These are phyloP conservation scores for Hyla sarda DNA, from an alignment of 2,113 vertebrate species.

Conservation along the genomic window DNA sequence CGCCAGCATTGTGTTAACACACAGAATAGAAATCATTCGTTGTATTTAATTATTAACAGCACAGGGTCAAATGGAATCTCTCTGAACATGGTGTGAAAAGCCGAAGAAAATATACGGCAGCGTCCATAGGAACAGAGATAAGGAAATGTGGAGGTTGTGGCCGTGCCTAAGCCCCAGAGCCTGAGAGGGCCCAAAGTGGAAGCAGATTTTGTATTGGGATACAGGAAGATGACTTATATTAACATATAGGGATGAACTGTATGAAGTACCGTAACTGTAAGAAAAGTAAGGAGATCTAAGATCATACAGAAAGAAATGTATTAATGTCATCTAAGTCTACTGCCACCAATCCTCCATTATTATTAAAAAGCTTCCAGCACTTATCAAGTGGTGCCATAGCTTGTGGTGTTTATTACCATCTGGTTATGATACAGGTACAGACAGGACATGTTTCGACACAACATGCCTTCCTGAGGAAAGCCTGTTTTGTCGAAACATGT, in stretches of 20 bases:
- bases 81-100: constrained; percentile 30
- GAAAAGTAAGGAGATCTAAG: too few relatives aligned
- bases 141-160: neutral
- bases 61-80: constrained; percentile 14
- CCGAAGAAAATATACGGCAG: neutral
- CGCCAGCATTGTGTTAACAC: constrained; percentile 25
- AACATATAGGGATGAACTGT: neutral
- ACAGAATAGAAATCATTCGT: constrained; percentile 23
- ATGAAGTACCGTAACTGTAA: too few relatives aligned
- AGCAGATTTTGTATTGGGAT: neutral
- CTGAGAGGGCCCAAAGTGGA: neutral
- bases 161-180: neutral
- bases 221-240: neutral
- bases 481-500: too few relatives aligned
- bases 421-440: too few relatives aligned
- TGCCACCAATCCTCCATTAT: too few relatives aligned
- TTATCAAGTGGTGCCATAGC: too few relatives aligned
- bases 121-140: neutral
- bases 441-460: too few relatives aligned
- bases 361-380: too few relatives aligned
- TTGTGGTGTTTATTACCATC: too few relatives aligned
- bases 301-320: too few relatives aligned
- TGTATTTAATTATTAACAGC: constrained; percentile 24
- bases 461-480: too few relatives aligned
- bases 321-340: too few relatives aligned